Base-by-base conservation (phyloP, 2,797 vertebrate species). In the Brachymystax lenok region DNA sequence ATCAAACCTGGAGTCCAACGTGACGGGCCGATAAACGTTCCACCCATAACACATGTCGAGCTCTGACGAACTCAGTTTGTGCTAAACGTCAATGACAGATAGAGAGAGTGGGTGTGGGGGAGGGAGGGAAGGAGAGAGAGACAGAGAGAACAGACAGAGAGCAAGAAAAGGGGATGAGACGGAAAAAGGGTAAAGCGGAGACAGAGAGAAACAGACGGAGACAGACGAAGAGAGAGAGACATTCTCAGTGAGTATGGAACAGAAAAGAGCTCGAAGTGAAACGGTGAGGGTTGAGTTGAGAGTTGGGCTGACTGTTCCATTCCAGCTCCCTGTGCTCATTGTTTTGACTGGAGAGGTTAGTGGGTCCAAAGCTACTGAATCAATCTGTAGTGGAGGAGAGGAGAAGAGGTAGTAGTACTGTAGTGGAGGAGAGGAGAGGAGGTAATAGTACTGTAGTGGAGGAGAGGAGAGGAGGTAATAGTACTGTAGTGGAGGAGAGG, bases 321-420 rank as follows among this genome's bases (percentile, higher is more conserved):
- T 33, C 27, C 27, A 71, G n/a, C 19, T 52, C 66, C 70, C 72
- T 59, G 24, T 35, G 24, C 54, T 59, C 28, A 52, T 71, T 80
- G 77, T 79, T 87, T 87, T 77, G 79, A 85, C 80, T 80, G 71
- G 51, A 74, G 40, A 83, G 82, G 84, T 80, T 66, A 50, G 74
- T 56, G 71, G 70, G 76, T 86, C 70, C 77, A 78, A n/a, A 27
- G 28, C 75, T 74, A 56, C 77, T 69, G 64, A 78, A 71, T 66
- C 40, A 70, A 68, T 71, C 30, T 69, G 78, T 12, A 30, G 61
- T 46, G 10, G 2, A 12, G 2, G 30, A 33, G 33, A 30, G 30
- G 1, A 8, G 35, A 46, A 0, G 40, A 2, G 72, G 8, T 54
- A 71, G 71, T 68, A 63, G 6, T 35, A 1, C 35, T 35, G 6